Base-by-base conservation (phyloP, 2,888 invertebrate species). In the Drosophila kuntzei region DNA sequence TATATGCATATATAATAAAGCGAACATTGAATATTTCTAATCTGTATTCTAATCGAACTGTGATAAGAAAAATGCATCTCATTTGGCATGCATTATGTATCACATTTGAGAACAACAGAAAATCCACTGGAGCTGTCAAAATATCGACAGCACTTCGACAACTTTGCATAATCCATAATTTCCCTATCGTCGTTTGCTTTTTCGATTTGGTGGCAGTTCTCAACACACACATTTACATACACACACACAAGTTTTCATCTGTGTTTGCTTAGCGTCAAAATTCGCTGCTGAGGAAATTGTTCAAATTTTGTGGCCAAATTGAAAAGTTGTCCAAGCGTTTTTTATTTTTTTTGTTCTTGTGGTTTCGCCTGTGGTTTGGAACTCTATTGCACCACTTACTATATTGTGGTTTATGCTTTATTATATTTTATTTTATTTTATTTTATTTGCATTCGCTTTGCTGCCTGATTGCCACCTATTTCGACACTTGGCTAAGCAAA, bases 221-320 rank as follows among this genome's bases (percentile, higher is more conserved):
- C 20, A 44, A 11, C 34, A 51, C 49, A 37, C 20, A 12, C 41
- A 39, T n/a, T n/a, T n/a, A n/a, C 11, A 18, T 5, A 18, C 11
- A 20, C 20, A 41, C 20, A 20, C 41, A 16, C 32, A 22, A 22
- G 2, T 3, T 27, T 27, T 1, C 2, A 36, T 43, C 14, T 12
- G 7, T 44, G n/a, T 29, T 34, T 70, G 37, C 50, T 49, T 20
- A 18, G 34, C 54, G 27, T 12, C 41, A 63, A 68, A 72, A 57
- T 67, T 39, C 37, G 55, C 66, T 44, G 39, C 47, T 64, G 62
- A 71, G 79, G 62, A 83, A 80, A 83, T 79, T 73, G 71, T 62
- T 65, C 77, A 80, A 83, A 86, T 80, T 79, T 76, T 61, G 80
- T 63, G 66, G 63, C 69, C 76, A 81, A 85, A 86, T 78, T 80